Conservation (phyloP, 2,113 vertebrate genomes). For the Uria aalge region DNA sequence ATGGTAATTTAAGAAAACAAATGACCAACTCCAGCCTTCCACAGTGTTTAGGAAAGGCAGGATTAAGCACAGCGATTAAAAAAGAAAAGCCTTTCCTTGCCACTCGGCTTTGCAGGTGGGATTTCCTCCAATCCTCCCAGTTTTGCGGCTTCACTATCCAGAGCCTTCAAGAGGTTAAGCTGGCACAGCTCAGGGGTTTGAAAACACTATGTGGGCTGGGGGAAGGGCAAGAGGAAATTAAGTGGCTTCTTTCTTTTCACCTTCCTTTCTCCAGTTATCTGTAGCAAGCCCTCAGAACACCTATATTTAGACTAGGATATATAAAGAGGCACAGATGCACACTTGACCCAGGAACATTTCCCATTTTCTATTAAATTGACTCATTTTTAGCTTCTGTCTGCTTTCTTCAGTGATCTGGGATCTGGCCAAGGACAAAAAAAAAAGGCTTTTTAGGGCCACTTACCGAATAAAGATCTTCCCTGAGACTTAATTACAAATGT, state of each 20-base stretch:
- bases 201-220: neutral
- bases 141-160: slow-evolving; percentile 3
- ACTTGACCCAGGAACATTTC: slow-evolving; percentile 47
- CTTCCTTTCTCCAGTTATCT: slow-evolving; percentile 44
- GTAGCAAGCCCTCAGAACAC: slow-evolving; percentile 28
- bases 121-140: slow-evolving; percentile 34
- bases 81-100: slow-evolving; percentile 58
- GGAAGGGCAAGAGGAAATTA: slow-evolving; percentile 50
- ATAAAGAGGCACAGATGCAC: slow-evolving; percentile 45
- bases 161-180: slow-evolving; percentile 39
- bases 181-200: slow-evolving; percentile 22
- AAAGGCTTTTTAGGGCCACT: slow-evolving; percentile 5
- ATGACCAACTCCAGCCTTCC: slow-evolving; percentile 49
- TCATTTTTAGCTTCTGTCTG: slow-evolving; percentile 47
- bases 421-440: slow-evolving; percentile 4
- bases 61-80: slow-evolving; percentile 56
- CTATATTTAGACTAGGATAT: slow-evolving; percentile 54
- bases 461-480: slow-evolving; percentile 3
- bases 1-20: slow-evolving; percentile 78
- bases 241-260: slow-evolving; percentile 60
- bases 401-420: slow-evolving; percentile 36
- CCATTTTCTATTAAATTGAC: slow-evolving; percentile 48
- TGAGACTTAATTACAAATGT: slow-evolving; percentile 32
- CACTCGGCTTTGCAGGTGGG: slow-evolving; percentile 50
- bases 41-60: slow-evolving; percentile 66